Base-by-base conservation (phyloP, 2,888 invertebrate species). In the Morpho achilles region DNA sequence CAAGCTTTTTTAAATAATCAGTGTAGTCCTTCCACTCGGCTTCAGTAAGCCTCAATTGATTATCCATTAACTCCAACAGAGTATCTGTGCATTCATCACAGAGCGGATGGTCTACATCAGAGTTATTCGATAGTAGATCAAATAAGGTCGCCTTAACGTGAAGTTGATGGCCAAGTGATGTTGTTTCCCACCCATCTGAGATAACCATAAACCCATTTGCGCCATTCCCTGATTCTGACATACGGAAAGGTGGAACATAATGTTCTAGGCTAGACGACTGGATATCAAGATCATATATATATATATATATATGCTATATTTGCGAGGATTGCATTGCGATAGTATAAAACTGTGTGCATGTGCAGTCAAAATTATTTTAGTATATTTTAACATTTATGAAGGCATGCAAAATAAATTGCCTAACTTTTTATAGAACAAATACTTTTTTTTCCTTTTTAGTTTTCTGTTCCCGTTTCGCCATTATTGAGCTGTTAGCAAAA, bases 11-110 rank as follows among this genome's bases (percentile, higher is more conserved):
- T 67, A 96, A 91, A 89, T 96, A 96, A 69, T 93, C 94, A 78
- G 94, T 96, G 78, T 98, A 98, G 76, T 97, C 97, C 65, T 95
- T 94, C 93, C 96, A 97, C 86, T 98, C 98, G 56, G 95, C 94
- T 81, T 97, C 96, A 3, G 96, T 96, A 61, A 96, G 92, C 74
- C 93, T 92, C 53, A 98, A 88, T 77, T 98, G 96, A 63, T 96
- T 94, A 73, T 98, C 98, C 93, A 98, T 94, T 47, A 97, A 91
- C 78, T 97, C 96, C 66, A 98, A 86, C 63, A 99, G 91, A 7
- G 95, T 95, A 80, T 99, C 99, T 0, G 98, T 96, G 76, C 98
- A 99, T 82, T 99, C 98, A 82, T 98, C 98, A 76, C 99, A 99
- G 9, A 99, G 83, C 0, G 99, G 98, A 88, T 99, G 98, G 82